phyloP scores from a whole-genome alignment of 2,888 invertebrate species.

The Andrena minutula region DNA sequence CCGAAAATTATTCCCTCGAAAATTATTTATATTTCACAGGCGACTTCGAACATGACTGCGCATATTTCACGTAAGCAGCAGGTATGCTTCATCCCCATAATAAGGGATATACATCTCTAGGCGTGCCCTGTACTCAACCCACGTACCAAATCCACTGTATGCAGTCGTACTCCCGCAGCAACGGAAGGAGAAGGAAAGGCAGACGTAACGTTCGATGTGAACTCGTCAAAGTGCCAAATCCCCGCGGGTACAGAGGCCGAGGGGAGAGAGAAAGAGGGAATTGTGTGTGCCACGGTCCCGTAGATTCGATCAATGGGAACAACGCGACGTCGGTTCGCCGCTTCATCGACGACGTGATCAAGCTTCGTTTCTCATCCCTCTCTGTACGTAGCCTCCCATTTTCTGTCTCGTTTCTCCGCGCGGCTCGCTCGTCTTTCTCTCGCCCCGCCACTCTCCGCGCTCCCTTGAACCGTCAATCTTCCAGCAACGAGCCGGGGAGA shows the following conservation, averaged over 20 bases:
- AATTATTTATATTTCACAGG: not conserved
- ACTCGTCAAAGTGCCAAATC: conserved; percentile 74
- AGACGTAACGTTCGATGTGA: conserved; percentile 61
- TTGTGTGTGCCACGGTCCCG: conserved; percentile 52
- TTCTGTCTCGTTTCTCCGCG: conserved; percentile 43
- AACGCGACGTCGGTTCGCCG: conserved; percentile 65
- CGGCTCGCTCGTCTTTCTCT: conserved; percentile 11
- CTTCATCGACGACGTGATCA: conserved; percentile 69
- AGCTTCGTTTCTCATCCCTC: conserved; percentile 61
- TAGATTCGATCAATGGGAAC: conserved; percentile 68
- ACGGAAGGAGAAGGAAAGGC: conserved; percentile 10
- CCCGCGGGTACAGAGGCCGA: conserved; percentile 56
- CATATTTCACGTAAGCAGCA: not conserved
- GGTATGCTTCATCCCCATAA: not conserved
- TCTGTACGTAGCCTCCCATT: conserved; percentile 21
- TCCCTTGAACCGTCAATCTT: conserved; percentile 53
- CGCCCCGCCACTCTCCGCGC: not conserved
- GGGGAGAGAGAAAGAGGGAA: conserved; percentile 10
- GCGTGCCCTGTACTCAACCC: conserved; percentile 17
- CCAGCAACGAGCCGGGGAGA: conserved; percentile 40
- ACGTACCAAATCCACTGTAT: conserved; percentile 11
- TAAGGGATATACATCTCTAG: conserved; percentile 18
- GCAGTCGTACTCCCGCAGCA: not conserved
- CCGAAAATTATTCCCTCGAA: not conserved
- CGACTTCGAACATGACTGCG: not conserved